Conservation (phyloP, 2,113 vertebrate species). For the Nestor notabilis region DNA sequence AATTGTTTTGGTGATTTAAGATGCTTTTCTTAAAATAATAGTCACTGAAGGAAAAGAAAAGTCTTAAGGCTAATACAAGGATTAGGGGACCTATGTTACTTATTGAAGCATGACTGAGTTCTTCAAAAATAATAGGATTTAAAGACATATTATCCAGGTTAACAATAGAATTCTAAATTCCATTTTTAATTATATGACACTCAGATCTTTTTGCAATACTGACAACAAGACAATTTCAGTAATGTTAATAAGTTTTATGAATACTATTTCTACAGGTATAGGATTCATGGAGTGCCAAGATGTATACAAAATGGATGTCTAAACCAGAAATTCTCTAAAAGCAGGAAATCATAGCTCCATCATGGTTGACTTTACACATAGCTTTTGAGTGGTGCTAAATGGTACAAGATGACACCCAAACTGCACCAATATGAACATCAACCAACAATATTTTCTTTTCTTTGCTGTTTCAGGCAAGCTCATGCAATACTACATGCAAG, state of each 20-base stretch:
- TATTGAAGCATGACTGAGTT: background rate
- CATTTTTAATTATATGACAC: background rate
- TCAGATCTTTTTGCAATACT: background rate
- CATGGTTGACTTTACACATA: background rate
- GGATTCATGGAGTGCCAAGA: background rate
- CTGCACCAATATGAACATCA: background rate
- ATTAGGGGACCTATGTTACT: background rate
- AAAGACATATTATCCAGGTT: background rate
- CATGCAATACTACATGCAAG: background rate
- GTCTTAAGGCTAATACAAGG: background rate
- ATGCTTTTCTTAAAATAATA: background rate
- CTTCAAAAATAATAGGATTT: background rate
- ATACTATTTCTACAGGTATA: background rate
- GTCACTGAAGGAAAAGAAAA: fast-evolving
- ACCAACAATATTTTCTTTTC: background rate
- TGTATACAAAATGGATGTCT: background rate
- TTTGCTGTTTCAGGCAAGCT: background rate
- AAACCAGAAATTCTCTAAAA: background rate
- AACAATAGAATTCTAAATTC: background rate
- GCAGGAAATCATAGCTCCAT: background rate
- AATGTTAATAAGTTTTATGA: background rate
- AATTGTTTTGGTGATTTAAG: background rate
- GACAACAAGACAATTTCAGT: background rate
- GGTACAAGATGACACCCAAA: background rate
- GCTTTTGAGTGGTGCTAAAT: background rate